A percentile compares a stretch with the other conserved stretches of the same genome.
phyloP scores from a whole-genome alignment of 2,113 vertebrate species.

The Eclectus roratus region DNA sequence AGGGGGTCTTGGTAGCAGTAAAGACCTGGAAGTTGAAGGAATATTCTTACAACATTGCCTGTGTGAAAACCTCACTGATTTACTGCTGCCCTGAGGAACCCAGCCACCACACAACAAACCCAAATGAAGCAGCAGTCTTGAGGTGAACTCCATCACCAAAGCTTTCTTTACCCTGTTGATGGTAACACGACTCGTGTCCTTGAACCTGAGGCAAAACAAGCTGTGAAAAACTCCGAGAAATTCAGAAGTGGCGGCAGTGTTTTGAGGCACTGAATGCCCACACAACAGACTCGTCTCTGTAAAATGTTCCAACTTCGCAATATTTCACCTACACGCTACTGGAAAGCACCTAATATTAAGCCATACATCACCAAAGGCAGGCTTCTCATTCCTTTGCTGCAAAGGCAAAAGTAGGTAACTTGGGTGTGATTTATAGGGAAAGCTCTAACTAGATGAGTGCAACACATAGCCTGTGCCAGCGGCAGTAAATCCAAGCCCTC shows the following conservation, averaged over 20 bases:
- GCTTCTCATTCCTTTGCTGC: not conserved
- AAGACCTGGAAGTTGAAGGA: not conserved
- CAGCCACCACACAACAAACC: not conserved
- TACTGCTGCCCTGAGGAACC: not conserved
- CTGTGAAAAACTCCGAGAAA: not conserved
- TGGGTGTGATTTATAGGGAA: not conserved
- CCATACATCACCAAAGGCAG: not conserved
- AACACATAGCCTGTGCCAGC: not conserved
- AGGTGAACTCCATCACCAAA: not conserved
- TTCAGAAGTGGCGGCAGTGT: not conserved
- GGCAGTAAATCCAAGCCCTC: slow-evolving; percentile 21
- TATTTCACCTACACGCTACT: not conserved
- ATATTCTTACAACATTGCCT: not conserved
- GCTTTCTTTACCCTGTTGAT: not conserved
- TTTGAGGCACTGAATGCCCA: not conserved
- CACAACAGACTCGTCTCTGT: not conserved
- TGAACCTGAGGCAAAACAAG: not conserved
- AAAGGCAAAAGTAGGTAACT: not conserved
- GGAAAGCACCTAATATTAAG: not conserved
- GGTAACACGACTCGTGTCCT: not conserved
- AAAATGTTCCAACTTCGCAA: not conserved
- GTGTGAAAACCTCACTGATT: not conserved
- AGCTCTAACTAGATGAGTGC: not conserved
- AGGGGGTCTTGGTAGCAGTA: not conserved
- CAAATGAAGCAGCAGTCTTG: not conserved